Evolutionary conservation across 2,113 vertebrate genomes (phyloP).

Genomic region (Campylomormyrus tamandua): DNA sequence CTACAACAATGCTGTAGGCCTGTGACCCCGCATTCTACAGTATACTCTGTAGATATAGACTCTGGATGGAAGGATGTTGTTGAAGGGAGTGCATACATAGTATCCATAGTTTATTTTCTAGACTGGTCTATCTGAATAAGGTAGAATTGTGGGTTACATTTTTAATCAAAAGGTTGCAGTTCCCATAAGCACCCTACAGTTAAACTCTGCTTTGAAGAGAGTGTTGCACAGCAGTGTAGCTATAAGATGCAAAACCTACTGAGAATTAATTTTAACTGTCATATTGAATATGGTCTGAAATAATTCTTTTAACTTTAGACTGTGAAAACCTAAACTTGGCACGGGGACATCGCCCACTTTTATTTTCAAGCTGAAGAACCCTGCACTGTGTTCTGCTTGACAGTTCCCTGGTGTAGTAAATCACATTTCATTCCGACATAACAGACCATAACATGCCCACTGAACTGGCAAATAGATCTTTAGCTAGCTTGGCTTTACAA

Average conservation of each 20-base stretch:
- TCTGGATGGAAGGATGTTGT: background rate
- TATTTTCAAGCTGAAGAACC: background rate
- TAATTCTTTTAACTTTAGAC: background rate
- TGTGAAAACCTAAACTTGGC: background rate
- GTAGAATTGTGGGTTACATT: background rate
- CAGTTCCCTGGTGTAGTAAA: background rate
- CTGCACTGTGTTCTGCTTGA: background rate
- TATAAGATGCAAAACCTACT: background rate
- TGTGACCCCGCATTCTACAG: background rate
- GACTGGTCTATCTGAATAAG: background rate
- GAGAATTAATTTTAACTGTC: background rate
- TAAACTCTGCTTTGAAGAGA: background rate
- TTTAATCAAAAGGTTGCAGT: background rate
- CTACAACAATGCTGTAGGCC: background rate
- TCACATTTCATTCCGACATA: background rate
- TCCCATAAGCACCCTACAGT: background rate
- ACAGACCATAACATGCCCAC: constrained; percentile 2
- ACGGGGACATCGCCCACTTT: background rate
- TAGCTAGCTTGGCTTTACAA: constrained; percentile 1
- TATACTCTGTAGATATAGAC: background rate
- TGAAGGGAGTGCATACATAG: background rate
- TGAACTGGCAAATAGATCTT: constrained; percentile 2
- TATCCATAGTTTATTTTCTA: background rate
- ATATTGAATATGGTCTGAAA: background rate
- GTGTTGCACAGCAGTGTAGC: background rate